Percentiles rank a stretch among this genome's conserved stretches.
Conservation (phyloP, 2,888 invertebrate genomes). For the Ptilodon capucinus region DNA sequence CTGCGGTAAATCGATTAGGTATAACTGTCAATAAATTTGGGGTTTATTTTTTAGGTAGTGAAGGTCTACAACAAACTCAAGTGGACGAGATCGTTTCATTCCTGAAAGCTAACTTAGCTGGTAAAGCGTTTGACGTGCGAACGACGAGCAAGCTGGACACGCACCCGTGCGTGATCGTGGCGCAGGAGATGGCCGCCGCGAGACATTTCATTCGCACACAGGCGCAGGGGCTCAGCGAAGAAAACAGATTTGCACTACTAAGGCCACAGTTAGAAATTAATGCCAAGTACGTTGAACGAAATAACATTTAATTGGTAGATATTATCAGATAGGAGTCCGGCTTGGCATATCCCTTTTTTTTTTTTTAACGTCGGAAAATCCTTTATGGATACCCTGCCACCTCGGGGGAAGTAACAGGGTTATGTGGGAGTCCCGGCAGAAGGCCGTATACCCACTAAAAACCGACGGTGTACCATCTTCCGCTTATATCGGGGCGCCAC, state of each 20-base stretch:
- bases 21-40: no score
- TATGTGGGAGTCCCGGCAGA: no score
- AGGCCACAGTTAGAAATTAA: slow-evolving; percentile 97
- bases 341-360: no score
- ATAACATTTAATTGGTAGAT: no score
- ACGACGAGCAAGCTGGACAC: slow-evolving; percentile 92
- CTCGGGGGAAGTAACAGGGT: no score
- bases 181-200: slow-evolving; percentile 98
- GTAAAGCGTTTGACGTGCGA: slow-evolving; percentile 92
- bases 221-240: slow-evolving; percentile 90
- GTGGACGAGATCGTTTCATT: slow-evolving; percentile 90
- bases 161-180: slow-evolving; percentile 97
- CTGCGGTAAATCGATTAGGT: no score
- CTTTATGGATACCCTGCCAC: no score
- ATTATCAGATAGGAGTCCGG: no score
- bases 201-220: slow-evolving; percentile 96
- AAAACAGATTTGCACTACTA: slow-evolving; percentile 91
- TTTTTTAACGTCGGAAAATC: no score
- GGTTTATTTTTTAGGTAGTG: slow-evolving; percentile 63
- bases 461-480: no score
- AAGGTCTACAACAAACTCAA: slow-evolving; percentile 88
- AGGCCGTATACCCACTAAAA: no score
- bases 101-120: slow-evolving; percentile 88
- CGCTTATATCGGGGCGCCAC: no score
- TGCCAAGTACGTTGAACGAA: slow-evolving; percentile 89